phyloP scores from a whole-genome alignment of 2,888 invertebrate genomes.

The Cantharis flavilabris region DNA sequence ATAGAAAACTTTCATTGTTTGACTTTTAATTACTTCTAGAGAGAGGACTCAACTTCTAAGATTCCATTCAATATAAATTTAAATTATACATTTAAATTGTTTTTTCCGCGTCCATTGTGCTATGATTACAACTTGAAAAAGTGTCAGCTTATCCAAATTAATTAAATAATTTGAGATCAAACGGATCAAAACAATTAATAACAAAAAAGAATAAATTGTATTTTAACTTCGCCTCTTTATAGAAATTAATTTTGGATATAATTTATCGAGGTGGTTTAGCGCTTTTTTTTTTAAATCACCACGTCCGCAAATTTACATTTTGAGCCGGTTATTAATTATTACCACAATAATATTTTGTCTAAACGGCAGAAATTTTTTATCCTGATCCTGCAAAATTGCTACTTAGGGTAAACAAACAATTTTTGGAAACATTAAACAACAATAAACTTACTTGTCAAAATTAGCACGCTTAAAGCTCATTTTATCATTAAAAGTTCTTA shows the following conservation, averaged over 20 bases:
- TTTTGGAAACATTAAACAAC: not conserved
- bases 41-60: constrained; percentile 6
- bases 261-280: not conserved
- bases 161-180: not conserved
- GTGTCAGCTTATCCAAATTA: not conserved
- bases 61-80: constrained; percentile 16
- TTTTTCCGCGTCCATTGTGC: not conserved
- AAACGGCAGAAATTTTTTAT: not conserved
- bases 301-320: not conserved
- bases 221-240: not conserved
- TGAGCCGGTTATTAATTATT: not conserved
- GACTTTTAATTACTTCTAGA: constrained; percentile 15
- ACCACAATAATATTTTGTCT: not conserved
- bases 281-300: not conserved
- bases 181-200: not conserved
- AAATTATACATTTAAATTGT: constrained; percentile 1
- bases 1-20: constrained; percentile 16
- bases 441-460: constrained; percentile 1
- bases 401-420: not conserved
- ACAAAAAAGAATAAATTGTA: not conserved
- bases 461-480: not conserved
- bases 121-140: not conserved
- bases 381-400: not conserved
- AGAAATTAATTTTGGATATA: not conserved
- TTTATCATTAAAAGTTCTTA: not conserved